These are phyloP conservation scores for Drosophila elegans DNA, from an alignment of 1,140 invertebrate species.

Conservation along the genomic window DNA sequence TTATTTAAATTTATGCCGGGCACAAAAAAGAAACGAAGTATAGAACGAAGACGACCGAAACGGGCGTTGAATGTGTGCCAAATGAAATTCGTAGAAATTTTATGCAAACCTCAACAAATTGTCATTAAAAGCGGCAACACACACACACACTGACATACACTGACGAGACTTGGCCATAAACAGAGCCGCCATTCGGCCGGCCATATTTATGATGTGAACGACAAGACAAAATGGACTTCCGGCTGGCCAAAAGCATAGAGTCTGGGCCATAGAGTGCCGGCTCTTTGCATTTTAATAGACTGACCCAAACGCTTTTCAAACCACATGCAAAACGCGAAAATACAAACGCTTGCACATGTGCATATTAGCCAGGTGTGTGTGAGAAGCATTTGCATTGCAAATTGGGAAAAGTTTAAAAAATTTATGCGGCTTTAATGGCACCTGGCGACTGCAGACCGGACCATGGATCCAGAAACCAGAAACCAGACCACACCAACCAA, in stretches of 20 bases:
- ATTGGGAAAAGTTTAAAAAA: constrained; percentile 76
- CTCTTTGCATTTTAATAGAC: constrained; percentile 82
- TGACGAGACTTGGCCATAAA: constrained; percentile 64
- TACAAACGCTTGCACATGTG: constrained; percentile 29
- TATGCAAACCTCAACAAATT: constrained; percentile 80
- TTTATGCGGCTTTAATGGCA: constrained; percentile 80
- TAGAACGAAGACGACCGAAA: constrained; percentile 22
- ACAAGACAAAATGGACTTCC: constrained; percentile 83
- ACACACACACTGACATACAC: constrained; percentile 21
- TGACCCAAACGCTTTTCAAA: constrained; percentile 75
- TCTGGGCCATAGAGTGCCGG: constrained; percentile 1
- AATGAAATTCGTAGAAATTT: constrained; percentile 72
- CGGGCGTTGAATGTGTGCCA: constrained; percentile 58
- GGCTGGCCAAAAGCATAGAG: constrained; percentile 15
- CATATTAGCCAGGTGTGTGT: constrained; percentile 26
- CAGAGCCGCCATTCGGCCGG: constrained; percentile 65
- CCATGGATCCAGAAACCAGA: constrained; percentile 19
- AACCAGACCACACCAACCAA: constrained; percentile 13
- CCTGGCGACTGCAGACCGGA: constrained; percentile 57
- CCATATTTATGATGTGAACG: constrained; percentile 82
- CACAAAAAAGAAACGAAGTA: constrained; percentile 15
- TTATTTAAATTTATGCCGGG: constrained; percentile 75
- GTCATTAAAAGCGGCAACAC: constrained; percentile 74
- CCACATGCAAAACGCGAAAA: constrained; percentile 75
- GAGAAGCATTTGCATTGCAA: constrained; percentile 71